Conservation (phyloP, 1,140 invertebrate species). For the Bombus consobrinus region DNA sequence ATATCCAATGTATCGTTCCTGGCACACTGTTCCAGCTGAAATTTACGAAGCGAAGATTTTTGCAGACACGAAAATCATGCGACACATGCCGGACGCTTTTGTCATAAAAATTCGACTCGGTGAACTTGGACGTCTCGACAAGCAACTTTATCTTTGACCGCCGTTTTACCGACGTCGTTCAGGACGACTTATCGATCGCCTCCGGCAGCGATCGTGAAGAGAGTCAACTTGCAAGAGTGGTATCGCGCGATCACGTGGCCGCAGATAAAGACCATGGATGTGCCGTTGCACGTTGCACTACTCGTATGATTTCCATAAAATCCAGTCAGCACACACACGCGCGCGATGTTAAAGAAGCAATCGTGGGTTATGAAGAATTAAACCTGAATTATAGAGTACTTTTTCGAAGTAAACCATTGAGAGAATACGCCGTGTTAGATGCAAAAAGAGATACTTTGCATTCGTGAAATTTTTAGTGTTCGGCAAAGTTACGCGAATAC, state of each 20-base stretch:
- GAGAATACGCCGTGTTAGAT: neutral
- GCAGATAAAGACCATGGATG: neutral
- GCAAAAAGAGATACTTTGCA: neutral
- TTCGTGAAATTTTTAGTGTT: slow-evolving; percentile 31
- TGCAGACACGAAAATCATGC: neutral
- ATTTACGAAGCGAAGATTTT: neutral
- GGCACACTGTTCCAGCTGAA: neutral
- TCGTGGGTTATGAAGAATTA: neutral
- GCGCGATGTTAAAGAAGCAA: neutral
- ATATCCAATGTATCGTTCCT: neutral
- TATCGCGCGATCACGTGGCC: neutral
- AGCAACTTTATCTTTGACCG: slow-evolving; percentile 5
- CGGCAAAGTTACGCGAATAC: neutral
- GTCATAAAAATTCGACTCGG: slow-evolving; percentile 22
- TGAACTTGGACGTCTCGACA: neutral
- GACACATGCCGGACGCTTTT: neutral
- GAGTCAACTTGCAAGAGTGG: neutral
- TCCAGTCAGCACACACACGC: neutral
- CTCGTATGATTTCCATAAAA: neutral
- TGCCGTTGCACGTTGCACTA: neutral
- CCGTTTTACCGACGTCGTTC: neutral
- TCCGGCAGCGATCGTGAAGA: neutral
- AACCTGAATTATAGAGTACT: neutral
- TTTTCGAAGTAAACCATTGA: neutral
- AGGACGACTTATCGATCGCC: slow-evolving; percentile 11